These are phyloP conservation scores for Tylochromis polylepis DNA, from an alignment of 2,113 vertebrate genomes.

Conservation along the genomic window DNA sequence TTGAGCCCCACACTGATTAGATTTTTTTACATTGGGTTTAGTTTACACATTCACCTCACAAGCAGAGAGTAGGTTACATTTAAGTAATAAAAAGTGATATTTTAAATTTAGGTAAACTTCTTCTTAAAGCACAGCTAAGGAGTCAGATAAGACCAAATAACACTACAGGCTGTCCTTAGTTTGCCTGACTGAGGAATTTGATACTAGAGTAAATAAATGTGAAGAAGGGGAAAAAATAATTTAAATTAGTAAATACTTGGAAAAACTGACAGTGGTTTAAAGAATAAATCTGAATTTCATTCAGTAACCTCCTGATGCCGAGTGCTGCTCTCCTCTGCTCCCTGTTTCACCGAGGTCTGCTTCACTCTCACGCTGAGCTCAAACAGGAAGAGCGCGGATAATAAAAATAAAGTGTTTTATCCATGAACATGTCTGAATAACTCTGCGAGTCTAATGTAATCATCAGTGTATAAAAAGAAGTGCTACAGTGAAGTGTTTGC, in stretches of 20 bases:
- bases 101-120: neutral
- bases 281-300: neutral
- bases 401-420: neutral
- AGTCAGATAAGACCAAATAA: neutral
- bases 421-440: neutral
- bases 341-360: neutral
- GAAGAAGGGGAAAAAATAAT: neutral
- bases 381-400: neutral
- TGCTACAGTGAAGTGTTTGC: neutral
- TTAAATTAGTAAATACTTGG: neutral
- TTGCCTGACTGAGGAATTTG: neutral
- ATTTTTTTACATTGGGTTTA: neutral
- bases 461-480: neutral
- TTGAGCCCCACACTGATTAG: neutral
- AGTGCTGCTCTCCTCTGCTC: neutral
- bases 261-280: neutral
- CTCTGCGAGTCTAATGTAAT: neutral
- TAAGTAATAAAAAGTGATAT: rapidly evolving
- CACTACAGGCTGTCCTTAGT: neutral
- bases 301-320: too few relatives aligned
- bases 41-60: neutral
- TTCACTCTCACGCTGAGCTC: neutral
- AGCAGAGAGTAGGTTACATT: rapidly evolving
- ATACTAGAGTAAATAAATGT: neutral
- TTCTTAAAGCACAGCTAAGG: neutral